Base-by-base conservation (phyloP, 1,140 invertebrate genomes). In the Hyphantria cunea region DNA sequence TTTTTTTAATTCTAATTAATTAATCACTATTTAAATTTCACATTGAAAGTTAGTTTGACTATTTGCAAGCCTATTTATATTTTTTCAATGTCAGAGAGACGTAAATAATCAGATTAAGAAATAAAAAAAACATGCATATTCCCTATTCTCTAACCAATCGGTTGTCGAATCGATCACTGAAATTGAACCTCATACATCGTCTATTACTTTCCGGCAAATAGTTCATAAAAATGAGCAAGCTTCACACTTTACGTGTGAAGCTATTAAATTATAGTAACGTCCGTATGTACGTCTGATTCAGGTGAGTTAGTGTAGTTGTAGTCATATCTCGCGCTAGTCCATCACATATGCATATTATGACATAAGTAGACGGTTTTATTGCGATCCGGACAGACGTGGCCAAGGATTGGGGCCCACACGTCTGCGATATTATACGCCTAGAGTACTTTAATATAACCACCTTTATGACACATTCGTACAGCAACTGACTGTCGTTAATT, bases 271-370 rank as follows among this genome's bases (percentile, higher is more conserved):
- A 49, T 62, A 33, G 17, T 53, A 47, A 62, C 12, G 50, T 62
- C 25, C 39, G 25, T 25, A 7, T 17, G 48, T 60, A 44, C 39
- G 66, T 69, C 68, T 74, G 66, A 79, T 74, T 78, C 74, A 62
- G 14, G 65, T 54, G 76, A 81, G 64, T 81, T 81, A 75, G 1
- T 25, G 17, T 25, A 25, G 75, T 72, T 78, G 73, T 70, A 65
- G 66, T 78, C 64, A 74, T 74, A 76, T 79, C 45, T 47, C 65
- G 42, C 48, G 63, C 56, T 68, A 74, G 72, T 84, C 74, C 74
- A 81, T 87, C 81, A 76, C 80, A 85, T 80, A 83, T 87, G 84
- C 80, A 84, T 80, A 85, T 87, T 81, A 87, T 84, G 76, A 82
- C 69, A 80, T 75, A 78, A 81, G 74, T 74, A 71, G 78, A 76